Base-by-base conservation (phyloP, 2,113 vertebrate genomes). In the Xyliphius kryptos region DNA sequence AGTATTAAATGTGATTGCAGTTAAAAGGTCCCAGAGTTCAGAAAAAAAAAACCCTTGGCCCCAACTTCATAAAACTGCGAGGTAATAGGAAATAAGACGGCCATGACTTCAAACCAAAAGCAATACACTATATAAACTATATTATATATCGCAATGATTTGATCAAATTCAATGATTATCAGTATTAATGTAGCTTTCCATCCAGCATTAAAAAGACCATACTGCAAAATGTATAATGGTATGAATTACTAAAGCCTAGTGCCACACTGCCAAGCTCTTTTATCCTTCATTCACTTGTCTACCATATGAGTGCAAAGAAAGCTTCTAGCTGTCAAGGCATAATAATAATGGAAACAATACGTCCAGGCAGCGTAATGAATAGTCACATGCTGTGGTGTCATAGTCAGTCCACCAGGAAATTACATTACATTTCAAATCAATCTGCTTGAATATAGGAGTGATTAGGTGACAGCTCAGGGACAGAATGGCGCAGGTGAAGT, bases 401-500 rank as follows among this genome's bases (percentile, higher is more conserved):
- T 46, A 19, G 63, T 40, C 53, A 22, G 53, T 49, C 19, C 26
- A 51, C 41, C 63, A 65, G 41, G 53, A 56, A 65, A 54, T 54
- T 21, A 20, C 17, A 40, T 48, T 48, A 19, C 32, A 21, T 56
- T 65, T 36, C 32, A 48, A 64, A 16, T 44, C 14, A 15, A 36
- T 48, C 63, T 56, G 44, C n/a, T 49, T 22, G 44, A 40, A 48
- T 56, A 65, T 16, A 37, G 36, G 7, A 54, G 22, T 20, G 19
- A 56, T 26, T 46, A 22, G 53, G n/a, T 49, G 43, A 32, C 10
- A 11, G 49, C 61, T 44, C 10, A 47, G 52, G n/a, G 53, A 49
- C 17, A 20, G 52, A 48, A 11, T 20, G 7, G 22, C 5, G 2
- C 11, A 43, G 36, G 22, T 15, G 12, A 40, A 38, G 32, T 32